Percentiles rank a stretch among this genome's conserved stretches.
These are phyloP conservation scores for Hirtodrosophila duncani DNA, from an alignment of 2,888 invertebrate species.

Conservation along the genomic window DNA sequence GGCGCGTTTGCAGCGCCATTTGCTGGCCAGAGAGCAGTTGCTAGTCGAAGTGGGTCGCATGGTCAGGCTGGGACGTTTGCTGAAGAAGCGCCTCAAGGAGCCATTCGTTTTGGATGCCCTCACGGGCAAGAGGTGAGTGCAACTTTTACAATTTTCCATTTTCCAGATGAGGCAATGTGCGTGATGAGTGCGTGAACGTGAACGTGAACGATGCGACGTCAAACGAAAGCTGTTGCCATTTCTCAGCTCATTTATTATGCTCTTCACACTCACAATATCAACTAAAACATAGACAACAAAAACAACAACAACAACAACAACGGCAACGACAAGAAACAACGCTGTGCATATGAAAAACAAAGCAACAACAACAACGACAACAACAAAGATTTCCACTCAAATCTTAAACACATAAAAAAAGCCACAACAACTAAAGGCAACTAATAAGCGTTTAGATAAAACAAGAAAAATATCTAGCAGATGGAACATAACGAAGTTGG, in stretches of 20 bases:
- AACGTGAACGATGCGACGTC: no score
- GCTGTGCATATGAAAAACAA: constrained; percentile 21
- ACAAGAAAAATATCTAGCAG: background rate
- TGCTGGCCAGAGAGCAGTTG: constrained; percentile 82
- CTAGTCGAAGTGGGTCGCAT: constrained; percentile 85
- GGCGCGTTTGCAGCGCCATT: constrained; percentile 80
- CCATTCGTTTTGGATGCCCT: constrained; percentile 79
- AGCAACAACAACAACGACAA: background rate
- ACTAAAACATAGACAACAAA: background rate
- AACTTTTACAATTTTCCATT: background rate
- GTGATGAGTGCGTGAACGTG: constrained; percentile 26
- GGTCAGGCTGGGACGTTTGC: constrained; percentile 84
- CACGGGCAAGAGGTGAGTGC: constrained; percentile 74
- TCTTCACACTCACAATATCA: constrained; percentile 1
- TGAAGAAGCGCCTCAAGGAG: constrained; percentile 83
- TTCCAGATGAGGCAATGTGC: constrained; percentile 8
- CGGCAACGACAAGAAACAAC: background rate
- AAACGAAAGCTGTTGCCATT: background rate
- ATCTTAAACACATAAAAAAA: constrained; percentile 2
- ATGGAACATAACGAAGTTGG: background rate
- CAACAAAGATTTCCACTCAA: constrained; percentile 23
- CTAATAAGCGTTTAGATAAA: constrained; percentile 24
- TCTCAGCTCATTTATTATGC: constrained; percentile 22
- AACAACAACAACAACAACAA: background rate
- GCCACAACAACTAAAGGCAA: constrained; percentile 2